These are phyloP conservation scores for Leucophenga montana DNA, from an alignment of 2,888 invertebrate species.

Conservation along the genomic window DNA sequence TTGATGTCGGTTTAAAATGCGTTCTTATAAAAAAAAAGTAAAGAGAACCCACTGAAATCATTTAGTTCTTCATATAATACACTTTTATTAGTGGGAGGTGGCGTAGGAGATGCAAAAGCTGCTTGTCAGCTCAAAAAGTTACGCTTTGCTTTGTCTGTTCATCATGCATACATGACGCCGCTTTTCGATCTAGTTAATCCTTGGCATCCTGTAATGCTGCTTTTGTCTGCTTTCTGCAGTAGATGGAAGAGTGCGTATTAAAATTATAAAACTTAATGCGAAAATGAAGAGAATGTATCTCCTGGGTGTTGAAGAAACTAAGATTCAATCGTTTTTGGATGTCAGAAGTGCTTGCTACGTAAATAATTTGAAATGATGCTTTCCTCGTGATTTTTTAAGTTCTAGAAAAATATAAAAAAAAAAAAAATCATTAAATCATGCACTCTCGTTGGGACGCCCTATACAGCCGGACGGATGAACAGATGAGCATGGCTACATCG, in stretches of 20 bases:
- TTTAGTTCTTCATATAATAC: background rate
- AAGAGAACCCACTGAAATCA: slow-evolving; percentile 8
- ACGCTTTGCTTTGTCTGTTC: no score
- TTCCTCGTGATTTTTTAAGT: no score
- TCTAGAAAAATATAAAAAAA: no score
- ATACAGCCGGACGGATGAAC: no score
- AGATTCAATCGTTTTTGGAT: background rate
- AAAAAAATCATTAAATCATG: no score
- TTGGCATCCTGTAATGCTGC: background rate
- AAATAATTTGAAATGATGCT: no score
- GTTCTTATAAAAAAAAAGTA: slow-evolving; percentile 22
- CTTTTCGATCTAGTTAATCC: slow-evolving; percentile 4
- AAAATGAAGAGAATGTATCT: background rate
- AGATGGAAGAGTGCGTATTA: background rate
- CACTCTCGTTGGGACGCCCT: no score
- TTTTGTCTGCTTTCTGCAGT: no score
- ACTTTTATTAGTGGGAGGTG: background rate
- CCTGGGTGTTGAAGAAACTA: background rate
- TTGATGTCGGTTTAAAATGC: slow-evolving; percentile 51
- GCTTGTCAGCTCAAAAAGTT: no score
- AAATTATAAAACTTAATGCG: background rate
- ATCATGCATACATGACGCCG: background rate
- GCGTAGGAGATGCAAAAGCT: background rate
- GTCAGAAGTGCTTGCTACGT: no score
- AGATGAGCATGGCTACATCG: no score